These are phyloP conservation scores for Pocillopora meandrina DNA, from an alignment of 92 coral and sea anemone species.

Conservation along the genomic window DNA sequence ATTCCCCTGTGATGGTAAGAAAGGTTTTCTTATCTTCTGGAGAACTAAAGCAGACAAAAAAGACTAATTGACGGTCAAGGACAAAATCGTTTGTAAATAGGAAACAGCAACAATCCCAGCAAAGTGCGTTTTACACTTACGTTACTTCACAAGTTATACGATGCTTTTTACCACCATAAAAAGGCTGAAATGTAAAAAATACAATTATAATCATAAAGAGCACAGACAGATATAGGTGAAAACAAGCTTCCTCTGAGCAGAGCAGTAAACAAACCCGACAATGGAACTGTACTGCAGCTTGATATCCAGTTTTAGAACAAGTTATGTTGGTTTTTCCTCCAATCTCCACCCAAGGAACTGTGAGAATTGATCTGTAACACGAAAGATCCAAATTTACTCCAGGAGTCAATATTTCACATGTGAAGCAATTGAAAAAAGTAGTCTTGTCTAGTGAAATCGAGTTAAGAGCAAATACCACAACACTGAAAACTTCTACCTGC, in stretches of 20 bases:
- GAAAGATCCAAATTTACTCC: not conserved
- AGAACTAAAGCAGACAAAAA: slow-evolving; percentile 51
- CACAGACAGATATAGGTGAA: not conserved
- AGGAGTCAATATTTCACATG: not conserved
- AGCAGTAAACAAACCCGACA: slow-evolving; percentile 72
- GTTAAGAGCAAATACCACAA: too few species aligned
- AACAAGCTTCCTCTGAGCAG: not conserved
- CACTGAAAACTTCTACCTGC: slow-evolving; percentile 57
- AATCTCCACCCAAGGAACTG: slow-evolving; percentile 98
- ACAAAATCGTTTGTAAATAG: too few species aligned
- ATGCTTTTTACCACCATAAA: slow-evolving; percentile 97
- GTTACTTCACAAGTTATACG: slow-evolving; percentile 80
- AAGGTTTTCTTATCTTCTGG: slow-evolving; percentile 94
- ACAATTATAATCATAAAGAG: not conserved
- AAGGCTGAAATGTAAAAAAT: slow-evolving; percentile 72
- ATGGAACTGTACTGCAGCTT: slow-evolving; percentile 88
- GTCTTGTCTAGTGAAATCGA: too few species aligned
- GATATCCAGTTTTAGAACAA: slow-evolving; percentile 92
- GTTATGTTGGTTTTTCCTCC: slow-evolving; percentile 89
- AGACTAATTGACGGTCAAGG: not conserved
- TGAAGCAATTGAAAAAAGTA: not conserved
- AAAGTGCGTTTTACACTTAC: slow-evolving; percentile 60
- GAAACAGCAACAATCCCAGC: not conserved
- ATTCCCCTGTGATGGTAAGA: slow-evolving; percentile 87
- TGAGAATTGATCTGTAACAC: slow-evolving; percentile 81